These are phyloP conservation scores for Parapristionchus giblindavisi DNA, from an alignment of 2,888 invertebrate genomes.

Conservation along the genomic window DNA sequence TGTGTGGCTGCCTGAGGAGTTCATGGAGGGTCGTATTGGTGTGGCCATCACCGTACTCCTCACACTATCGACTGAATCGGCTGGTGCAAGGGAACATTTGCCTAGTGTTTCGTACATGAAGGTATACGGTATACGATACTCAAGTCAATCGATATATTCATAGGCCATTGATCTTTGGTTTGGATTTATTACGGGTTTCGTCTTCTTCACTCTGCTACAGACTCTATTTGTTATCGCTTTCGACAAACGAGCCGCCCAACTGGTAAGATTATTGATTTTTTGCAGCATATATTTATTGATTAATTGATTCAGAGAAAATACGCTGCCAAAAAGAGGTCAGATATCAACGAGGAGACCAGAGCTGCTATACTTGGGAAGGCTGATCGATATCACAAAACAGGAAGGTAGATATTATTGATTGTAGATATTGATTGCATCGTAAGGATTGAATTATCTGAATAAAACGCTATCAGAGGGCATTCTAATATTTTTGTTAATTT, in stretches of 20 bases:
- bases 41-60: slow-evolving; percentile 69
- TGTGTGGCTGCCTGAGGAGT: slow-evolving; percentile 69
- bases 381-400: slow-evolving; percentile 66
- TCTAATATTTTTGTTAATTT: too few species aligned
- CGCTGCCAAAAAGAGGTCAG: slow-evolving; percentile 62
- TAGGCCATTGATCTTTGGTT: slow-evolving; percentile 70
- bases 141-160: not conserved
- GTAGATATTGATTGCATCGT: too few species aligned
- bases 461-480: too few species aligned
- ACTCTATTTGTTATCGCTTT: slow-evolving; percentile 69
- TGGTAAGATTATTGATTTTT: slow-evolving; percentile 44
- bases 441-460: too few species aligned
- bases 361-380: slow-evolving; percentile 64
- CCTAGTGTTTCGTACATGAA: slow-evolving; percentile 69
- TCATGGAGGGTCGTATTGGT: slow-evolving; percentile 69
- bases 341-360: slow-evolving; percentile 64
- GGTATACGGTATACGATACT: slow-evolving; percentile 39
- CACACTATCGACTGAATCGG: slow-evolving; percentile 68
- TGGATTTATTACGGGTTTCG: slow-evolving; percentile 69
- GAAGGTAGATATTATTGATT: too few species aligned
- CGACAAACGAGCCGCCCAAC: slow-evolving; percentile 67
- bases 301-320: slow-evolving; percentile 58
- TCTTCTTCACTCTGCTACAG: slow-evolving; percentile 68
- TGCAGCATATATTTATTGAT: not conserved
- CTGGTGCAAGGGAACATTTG: slow-evolving; percentile 68